Conservation (phyloP, 2,113 vertebrate species). For the Pionites leucogaster region DNA sequence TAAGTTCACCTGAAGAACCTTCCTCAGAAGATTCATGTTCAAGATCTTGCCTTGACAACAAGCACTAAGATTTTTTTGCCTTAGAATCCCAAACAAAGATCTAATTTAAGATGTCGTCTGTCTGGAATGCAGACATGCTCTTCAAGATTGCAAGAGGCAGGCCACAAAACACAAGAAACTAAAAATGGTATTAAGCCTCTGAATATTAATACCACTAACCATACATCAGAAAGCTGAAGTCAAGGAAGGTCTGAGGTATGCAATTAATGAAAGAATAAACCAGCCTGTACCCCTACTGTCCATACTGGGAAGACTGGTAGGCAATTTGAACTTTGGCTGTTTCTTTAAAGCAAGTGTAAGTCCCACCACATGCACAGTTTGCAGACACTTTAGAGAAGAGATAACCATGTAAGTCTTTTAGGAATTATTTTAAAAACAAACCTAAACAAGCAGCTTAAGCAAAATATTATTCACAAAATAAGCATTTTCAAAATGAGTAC, state of each 20-base stretch:
- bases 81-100: slow-evolving; percentile 37
- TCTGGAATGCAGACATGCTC: slow-evolving; percentile 36
- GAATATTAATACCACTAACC: neutral
- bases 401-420: neutral
- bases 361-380: neutral
- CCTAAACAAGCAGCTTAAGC: neutral
- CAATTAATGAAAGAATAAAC: neutral
- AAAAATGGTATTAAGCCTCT: slow-evolving; percentile 7
- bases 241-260: neutral
- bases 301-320: neutral
- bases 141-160: neutral
- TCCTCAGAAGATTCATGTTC: neutral
- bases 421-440: neutral
- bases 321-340: neutral
- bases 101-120: slow-evolving; percentile 48
- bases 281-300: neutral
- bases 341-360: neutral
- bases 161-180: neutral
- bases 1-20: neutral
- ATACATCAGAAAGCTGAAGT: neutral
- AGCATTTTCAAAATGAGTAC: neutral
- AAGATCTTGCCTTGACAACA: slow-evolving; percentile 3
- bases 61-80: neutral
- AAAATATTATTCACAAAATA: neutral
- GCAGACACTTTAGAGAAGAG: neutral